phyloP scores from a whole-genome alignment of 2,888 invertebrate species.

The Arge pagana region DNA sequence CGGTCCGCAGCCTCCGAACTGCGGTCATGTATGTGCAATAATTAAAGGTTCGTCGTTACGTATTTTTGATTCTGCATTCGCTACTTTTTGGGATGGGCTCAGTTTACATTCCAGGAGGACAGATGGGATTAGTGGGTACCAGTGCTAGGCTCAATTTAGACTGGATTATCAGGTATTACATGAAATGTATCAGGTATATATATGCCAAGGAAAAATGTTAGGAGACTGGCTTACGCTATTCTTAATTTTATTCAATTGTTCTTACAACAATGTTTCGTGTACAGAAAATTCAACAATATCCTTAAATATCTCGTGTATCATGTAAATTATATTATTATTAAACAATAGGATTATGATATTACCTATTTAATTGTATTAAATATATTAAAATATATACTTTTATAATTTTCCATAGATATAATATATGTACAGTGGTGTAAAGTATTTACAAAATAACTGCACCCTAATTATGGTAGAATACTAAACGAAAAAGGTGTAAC shows the following conservation, averaged over 20 bases:
- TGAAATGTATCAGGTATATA: too few species aligned
- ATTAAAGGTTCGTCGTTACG: too few species aligned
- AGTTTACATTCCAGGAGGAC: too few species aligned
- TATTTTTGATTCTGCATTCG: too few species aligned
- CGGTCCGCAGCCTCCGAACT: too few species aligned
- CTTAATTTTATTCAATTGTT: conserved; percentile 54
- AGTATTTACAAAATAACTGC: conserved; percentile 53
- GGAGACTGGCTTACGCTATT: too few species aligned
- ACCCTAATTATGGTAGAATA: conserved; percentile 36
- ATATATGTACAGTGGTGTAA: conserved; percentile 49
- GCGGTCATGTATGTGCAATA: too few species aligned
- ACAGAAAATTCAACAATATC: conserved; percentile 55
- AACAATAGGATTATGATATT: conserved; percentile 56
- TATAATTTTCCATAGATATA: conserved; percentile 49
- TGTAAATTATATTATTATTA: conserved; percentile 50
- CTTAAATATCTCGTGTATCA: conserved; percentile 55
- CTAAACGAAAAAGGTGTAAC: background rate
- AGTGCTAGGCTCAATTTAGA: too few species aligned
- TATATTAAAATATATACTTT: conserved; percentile 58
- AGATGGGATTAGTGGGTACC: too few species aligned
- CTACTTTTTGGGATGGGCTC: too few species aligned
- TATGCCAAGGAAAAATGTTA: too few species aligned
- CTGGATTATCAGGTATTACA: too few species aligned
- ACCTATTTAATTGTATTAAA: conserved; percentile 54
- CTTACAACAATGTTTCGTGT: conserved; percentile 54